Conservation (phyloP, 1,140 invertebrate species). For the Teleogryllus occipitalis region DNA sequence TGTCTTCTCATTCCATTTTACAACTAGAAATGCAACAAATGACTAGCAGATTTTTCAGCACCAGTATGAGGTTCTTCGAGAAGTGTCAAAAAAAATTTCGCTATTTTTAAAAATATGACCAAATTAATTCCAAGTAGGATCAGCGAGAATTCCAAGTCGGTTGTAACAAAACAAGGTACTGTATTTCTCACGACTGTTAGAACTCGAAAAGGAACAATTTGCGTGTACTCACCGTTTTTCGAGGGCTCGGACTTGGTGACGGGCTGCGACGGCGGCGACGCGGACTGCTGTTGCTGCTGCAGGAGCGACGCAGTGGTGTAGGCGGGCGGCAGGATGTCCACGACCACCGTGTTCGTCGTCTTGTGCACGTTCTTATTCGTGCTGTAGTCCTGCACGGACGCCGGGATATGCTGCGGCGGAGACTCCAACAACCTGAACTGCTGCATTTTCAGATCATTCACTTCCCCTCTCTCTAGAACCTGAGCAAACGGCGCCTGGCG, state of each 20-base stretch:
- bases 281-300: background rate
- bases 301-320: constrained; percentile 9
- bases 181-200: background rate
- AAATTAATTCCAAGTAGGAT: too few species aligned
- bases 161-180: too few species aligned
- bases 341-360: constrained; percentile 11
- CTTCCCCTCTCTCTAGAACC: too few species aligned
- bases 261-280: constrained; percentile 1
- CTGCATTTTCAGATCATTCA: background rate
- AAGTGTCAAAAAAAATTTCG: too few species aligned
- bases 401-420: background rate
- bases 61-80: too few species aligned
- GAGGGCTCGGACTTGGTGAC: background rate
- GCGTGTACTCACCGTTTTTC: background rate
- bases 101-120: too few species aligned
- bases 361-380: constrained; percentile 6
- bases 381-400: constrained; percentile 6
- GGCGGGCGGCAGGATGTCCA: constrained; percentile 17
- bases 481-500: too few species aligned
- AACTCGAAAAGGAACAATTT: background rate
- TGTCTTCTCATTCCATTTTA: background rate
- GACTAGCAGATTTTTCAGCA: too few species aligned
- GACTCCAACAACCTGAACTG: background rate
- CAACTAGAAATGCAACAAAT: too few species aligned
- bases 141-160: too few species aligned